A percentile compares a stretch with the other conserved stretches of the same genome.
These are phyloP conservation scores for Montipora cactus DNA, from an alignment of 64 coral and sea anemone genomes.

Conservation along the genomic window DNA sequence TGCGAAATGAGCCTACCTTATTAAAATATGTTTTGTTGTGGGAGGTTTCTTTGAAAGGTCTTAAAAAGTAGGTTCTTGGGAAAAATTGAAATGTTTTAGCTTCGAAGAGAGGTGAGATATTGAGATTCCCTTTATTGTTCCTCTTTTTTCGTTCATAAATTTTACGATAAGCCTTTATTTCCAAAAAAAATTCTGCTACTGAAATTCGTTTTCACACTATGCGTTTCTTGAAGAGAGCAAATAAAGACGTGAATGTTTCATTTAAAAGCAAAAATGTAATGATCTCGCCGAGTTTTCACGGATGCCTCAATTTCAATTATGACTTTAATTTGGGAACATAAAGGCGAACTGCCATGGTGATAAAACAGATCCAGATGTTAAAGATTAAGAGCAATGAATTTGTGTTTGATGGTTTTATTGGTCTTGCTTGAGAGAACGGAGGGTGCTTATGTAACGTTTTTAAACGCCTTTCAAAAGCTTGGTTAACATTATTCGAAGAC, in stretches of 20 bases:
- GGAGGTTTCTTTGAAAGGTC: not conserved
- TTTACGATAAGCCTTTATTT: not conserved
- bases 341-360: not conserved
- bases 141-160: not conserved
- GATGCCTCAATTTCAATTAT: not conserved
- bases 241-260: not conserved
- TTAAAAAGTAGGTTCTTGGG: no score
- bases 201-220: not conserved
- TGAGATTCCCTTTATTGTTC: not conserved
- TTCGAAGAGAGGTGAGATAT: no score
- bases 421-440: not conserved
- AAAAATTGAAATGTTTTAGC: no score
- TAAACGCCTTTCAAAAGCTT: no score
- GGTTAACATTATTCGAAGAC: no score
- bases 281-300: not conserved
- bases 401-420: no score
- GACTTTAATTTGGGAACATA: not conserved
- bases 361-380: not conserved
- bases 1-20: not conserved
- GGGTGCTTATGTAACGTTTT: no score
- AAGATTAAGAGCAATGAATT: not conserved
- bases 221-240: not conserved
- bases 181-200: constrained; percentile 7
- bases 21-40: not conserved
- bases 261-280: not conserved